These are phyloP conservation scores for Oxyruncus cristatus DNA, from an alignment of 2,113 vertebrate genomes.

Conservation along the genomic window DNA sequence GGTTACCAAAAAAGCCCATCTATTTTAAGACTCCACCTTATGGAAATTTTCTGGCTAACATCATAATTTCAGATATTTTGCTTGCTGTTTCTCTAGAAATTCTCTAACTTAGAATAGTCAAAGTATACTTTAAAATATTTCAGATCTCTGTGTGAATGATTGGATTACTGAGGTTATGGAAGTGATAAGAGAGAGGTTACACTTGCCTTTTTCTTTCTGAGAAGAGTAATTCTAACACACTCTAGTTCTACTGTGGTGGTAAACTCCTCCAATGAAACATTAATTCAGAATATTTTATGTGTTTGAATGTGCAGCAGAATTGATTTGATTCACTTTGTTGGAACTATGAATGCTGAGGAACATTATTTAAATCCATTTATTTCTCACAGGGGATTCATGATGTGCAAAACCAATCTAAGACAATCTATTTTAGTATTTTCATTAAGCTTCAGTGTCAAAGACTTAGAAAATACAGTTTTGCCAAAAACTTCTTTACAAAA, in stretches of 20 bases:
- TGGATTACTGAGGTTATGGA: background rate
- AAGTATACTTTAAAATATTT: background rate
- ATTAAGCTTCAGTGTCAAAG: background rate
- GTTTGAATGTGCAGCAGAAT: background rate
- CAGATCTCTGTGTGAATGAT: background rate
- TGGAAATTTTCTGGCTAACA: background rate
- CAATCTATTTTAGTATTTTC: background rate
- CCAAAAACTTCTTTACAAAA: background rate
- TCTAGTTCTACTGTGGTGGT: background rate
- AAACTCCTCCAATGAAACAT: background rate
- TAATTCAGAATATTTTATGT: background rate
- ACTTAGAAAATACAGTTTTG: background rate
- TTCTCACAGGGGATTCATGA: background rate
- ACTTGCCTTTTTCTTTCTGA: background rate
- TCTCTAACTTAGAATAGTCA: background rate
- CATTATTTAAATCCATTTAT: conserved; percentile 6
- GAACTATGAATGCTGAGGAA: background rate
- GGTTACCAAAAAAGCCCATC: background rate
- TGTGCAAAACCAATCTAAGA: background rate
- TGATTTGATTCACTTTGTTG: background rate
- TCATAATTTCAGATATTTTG: background rate
- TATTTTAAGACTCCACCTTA: background rate
- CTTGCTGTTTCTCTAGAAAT: background rate
- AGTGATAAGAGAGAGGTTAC: background rate
- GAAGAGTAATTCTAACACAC: background rate